Conservation (phyloP, 2,113 vertebrate species). For the Pachycephala philippinensis region DNA sequence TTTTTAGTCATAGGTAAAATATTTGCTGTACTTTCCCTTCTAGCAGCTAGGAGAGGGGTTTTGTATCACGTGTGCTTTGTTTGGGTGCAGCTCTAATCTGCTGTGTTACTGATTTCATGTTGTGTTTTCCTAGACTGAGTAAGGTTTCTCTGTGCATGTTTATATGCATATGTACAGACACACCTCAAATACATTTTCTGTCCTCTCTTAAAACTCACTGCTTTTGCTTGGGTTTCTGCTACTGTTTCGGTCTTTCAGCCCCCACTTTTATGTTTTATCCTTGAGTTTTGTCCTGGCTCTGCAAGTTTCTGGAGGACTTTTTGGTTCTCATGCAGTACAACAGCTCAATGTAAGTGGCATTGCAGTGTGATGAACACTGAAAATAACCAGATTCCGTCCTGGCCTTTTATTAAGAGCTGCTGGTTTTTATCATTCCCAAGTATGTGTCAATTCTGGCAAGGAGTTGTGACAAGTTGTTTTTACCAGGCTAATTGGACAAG, state of each 20-base stretch:
- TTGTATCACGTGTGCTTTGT: background rate
- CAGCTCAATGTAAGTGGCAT: background rate
- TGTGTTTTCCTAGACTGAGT: background rate
- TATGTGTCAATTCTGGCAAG: background rate
- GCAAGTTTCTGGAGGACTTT: background rate
- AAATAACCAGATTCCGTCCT: background rate
- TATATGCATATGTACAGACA: background rate
- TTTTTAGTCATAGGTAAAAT: background rate
- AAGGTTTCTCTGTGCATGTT: background rate
- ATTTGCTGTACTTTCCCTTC: background rate
- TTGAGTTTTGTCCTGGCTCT: background rate
- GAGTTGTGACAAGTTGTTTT: background rate
- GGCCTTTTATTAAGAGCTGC: background rate
- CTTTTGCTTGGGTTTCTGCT: background rate
- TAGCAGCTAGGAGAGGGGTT: background rate
- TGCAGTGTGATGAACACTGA: background rate
- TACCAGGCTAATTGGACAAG: background rate
- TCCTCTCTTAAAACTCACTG: background rate
- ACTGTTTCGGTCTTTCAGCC: background rate
- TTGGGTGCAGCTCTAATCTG: background rate
- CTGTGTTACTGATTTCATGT: background rate
- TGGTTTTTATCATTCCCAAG: background rate
- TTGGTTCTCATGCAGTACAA: background rate
- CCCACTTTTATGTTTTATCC: background rate
- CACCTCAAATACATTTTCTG: background rate